Conservation (phyloP, 1,140 invertebrate genomes). For the Solen grandis region DNA sequence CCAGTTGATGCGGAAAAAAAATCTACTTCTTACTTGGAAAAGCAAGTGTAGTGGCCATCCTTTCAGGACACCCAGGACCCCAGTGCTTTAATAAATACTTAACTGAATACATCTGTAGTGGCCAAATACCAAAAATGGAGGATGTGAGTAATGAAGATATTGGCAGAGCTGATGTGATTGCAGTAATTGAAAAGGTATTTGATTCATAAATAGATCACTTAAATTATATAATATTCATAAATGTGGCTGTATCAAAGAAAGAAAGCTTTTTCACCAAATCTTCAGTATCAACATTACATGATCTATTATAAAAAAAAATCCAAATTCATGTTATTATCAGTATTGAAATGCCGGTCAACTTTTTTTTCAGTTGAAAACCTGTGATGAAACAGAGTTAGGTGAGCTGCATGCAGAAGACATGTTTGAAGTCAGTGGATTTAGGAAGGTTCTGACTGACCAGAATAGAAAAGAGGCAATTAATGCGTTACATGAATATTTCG, state of each 20-base stretch:
- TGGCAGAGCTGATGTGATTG: slow-evolving; percentile 28
- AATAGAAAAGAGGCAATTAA: slow-evolving; percentile 7
- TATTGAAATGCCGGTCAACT: no score
- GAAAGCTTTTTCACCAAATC: no score
- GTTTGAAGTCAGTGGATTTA: slow-evolving; percentile 16
- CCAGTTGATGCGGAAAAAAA: slow-evolving; percentile 13
- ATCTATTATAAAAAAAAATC: no score
- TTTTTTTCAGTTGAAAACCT: slow-evolving; percentile 31
- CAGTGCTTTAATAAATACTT: slow-evolving; percentile 25
- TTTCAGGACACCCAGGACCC: slow-evolving; percentile 32
- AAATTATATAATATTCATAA: no score
- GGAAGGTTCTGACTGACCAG: neutral
- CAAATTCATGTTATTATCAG: no score
- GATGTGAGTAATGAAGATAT: slow-evolving; percentile 17
- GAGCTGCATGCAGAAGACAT: slow-evolving; percentile 27
- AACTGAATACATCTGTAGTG: slow-evolving; percentile 23
- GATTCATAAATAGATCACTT: slow-evolving; percentile 12
- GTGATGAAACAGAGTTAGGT: slow-evolving; percentile 1
- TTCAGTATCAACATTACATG: no score
- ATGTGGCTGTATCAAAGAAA: no score
- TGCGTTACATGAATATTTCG: slow-evolving; percentile 24
- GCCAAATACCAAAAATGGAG: slow-evolving; percentile 22
- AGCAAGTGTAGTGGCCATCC: slow-evolving; percentile 16
- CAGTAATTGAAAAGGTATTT: slow-evolving; percentile 11
- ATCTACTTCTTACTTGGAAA: slow-evolving; percentile 26